These are phyloP conservation scores for Byasa hedistus DNA, from an alignment of 2,888 invertebrate species.

Conservation along the genomic window DNA sequence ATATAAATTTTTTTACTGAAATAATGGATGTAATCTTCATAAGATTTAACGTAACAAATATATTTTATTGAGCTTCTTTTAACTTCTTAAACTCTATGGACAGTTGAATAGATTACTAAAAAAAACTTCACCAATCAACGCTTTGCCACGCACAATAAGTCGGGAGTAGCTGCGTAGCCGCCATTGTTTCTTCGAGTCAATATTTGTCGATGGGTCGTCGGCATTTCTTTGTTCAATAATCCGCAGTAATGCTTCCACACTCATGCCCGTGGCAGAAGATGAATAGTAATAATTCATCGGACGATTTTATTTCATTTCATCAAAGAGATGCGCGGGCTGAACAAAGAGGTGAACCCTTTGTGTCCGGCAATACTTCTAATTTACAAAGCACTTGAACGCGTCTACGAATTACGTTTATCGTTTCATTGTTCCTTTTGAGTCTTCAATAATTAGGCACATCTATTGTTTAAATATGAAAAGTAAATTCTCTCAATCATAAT, in stretches of 20 bases:
- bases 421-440: constrained; percentile 52
- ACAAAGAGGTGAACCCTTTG: constrained; percentile 66
- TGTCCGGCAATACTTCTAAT: constrained; percentile 58
- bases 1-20: no score
- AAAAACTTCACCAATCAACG: constrained; percentile 52
- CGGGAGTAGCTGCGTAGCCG: constrained; percentile 45
- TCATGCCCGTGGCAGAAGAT: constrained; percentile 64
- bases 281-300: constrained; percentile 75
- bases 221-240: constrained; percentile 69
- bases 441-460: constrained; percentile 20
- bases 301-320: constrained; percentile 69
- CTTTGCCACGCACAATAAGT: constrained; percentile 54
- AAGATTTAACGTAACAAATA: background rate
- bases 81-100: background rate
- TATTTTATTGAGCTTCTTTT: background rate
- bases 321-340: constrained; percentile 49
- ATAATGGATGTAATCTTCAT: no score
- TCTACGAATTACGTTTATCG: constrained; percentile 49
- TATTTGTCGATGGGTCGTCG: constrained; percentile 74
- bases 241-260: constrained; percentile 66
- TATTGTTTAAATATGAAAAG: background rate
- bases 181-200: constrained; percentile 78
- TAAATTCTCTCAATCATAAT: background rate
- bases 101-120: constrained; percentile 12
- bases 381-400: constrained; percentile 47